Evolutionary conservation across 2,888 invertebrate genomes (phyloP), one percentile per base, ranked within the genome.

Genomic region (Tenthredo distinguenda): DNA sequence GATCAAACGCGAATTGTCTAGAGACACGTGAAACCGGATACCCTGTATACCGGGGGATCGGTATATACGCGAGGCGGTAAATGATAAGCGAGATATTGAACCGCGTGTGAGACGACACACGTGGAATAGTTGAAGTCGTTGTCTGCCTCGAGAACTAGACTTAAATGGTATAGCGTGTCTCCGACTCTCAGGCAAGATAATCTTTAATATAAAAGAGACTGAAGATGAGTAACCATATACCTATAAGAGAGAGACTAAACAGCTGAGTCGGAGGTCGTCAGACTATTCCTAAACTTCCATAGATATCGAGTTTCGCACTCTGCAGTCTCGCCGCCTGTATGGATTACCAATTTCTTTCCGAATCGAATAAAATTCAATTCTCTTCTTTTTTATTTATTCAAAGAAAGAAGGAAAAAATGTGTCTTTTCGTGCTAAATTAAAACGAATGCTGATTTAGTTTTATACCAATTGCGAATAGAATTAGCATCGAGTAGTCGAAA

Each of bases 221-320:
- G n/a, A 37, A 71, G 37, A 37, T 18, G n/a, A n/a, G 55, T 55
- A 55, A 55, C n/a, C n/a, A 55, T n/a, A 55, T n/a, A 55, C 55
- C 1, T 55, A 55, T 55, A 7, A 55, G n/a, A 55, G 21, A 34
- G 26, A 68, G 68, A 34, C 31, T 68, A 68, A 7, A 74, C 43
- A 43, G 72, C 72, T 74, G 72, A 74, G 43, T 74, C 21, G 43
- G 43, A 74, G 68, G 68, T 68, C 68, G 68, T 68, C 68, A 68
- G 34, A 68, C 68, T 68, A 68, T 68, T 68, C 68, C 31, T 68
- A 26, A 68, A 68, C 68, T 68, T 34, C 12, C 26, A 34, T 68
- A 68, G 5, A 7, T n/a, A 55, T 68, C 68, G 6, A 68, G 18
- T 68, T 68, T 68, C 68, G 31, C 68, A 47, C 47, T 47, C 47